Evolutionary conservation across 2,888 invertebrate species (phyloP).

Genomic region (Himalopsyche kuldschensis): DNA sequence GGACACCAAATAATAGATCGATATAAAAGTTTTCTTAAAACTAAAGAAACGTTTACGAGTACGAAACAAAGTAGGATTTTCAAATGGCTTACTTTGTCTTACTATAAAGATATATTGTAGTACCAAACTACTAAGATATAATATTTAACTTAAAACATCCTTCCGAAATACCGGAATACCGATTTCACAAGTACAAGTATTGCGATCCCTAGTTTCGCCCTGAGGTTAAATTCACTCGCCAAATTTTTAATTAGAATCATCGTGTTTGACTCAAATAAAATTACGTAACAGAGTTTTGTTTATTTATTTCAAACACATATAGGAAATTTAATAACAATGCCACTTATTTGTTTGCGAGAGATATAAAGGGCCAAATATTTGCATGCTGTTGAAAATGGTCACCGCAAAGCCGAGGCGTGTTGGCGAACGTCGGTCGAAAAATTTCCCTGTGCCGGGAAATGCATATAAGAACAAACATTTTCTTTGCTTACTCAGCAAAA

Average conservation of each 20-base stretch:
- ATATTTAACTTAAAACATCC: too few relatives aligned
- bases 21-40: too few relatives aligned
- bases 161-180: too few relatives aligned
- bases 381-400: not conserved
- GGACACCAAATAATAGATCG: too few relatives aligned
- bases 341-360: not conserved
- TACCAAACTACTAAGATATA: too few relatives aligned
- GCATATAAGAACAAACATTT: not conserved
- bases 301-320: not conserved
- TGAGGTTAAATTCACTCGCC: not conserved
- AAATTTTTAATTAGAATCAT: not conserved
- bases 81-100: too few relatives aligned
- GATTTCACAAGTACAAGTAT: too few relatives aligned
- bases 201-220: not conserved
- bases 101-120: too few relatives aligned
- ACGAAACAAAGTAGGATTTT: too few relatives aligned
- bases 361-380: not conserved
- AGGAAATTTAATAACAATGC: not conserved
- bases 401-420: not conserved
- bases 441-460: not conserved
- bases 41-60: too few relatives aligned
- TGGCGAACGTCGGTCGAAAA: not conserved
- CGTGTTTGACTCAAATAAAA: not conserved
- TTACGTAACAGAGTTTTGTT: not conserved
- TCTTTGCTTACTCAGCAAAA: not conserved